Evolutionary conservation across 2,113 vertebrate species (phyloP).

Genomic region (Megalops atlanticus): DNA sequence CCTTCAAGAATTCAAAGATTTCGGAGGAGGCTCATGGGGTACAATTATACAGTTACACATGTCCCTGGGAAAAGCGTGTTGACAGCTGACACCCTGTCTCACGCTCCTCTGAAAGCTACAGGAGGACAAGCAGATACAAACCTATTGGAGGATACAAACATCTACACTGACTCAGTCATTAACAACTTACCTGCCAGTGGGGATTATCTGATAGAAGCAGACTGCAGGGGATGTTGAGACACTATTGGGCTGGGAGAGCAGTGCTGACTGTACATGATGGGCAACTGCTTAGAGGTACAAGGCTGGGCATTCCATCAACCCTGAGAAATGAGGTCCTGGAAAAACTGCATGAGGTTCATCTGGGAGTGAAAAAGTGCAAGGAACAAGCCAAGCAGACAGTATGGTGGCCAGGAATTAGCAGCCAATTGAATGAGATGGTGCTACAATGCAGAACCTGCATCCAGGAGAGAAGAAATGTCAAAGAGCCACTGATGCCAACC

Average conservation of each 20-base stretch:
- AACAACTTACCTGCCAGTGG: not conserved
- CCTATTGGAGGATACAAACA: too few species aligned
- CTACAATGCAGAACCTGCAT: too few species aligned
- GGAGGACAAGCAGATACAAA: too few species aligned
- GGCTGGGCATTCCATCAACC: too few species aligned
- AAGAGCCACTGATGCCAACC: slow-evolving; percentile 8
- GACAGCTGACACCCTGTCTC: slow-evolving; percentile 19
- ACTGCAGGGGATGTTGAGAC: not conserved
- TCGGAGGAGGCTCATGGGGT: slow-evolving; percentile 14
- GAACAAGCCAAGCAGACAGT: not conserved
- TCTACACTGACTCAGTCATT: not conserved
- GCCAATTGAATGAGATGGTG: too few species aligned
- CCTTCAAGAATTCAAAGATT: slow-evolving; percentile 19
- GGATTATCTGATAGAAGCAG: not conserved
- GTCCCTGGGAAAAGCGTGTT: not conserved
- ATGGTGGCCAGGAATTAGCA: slow-evolving; percentile 15
- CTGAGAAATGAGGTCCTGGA: not conserved
- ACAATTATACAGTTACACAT: slow-evolving; percentile 15
- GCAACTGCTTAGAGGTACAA: too few species aligned
- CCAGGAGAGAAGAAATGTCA: slow-evolving; percentile 5
- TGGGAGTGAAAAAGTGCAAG: slow-evolving; percentile 12
- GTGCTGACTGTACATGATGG: not conserved
- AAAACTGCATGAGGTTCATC: slow-evolving; percentile 5
- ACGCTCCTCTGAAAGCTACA: too few species aligned
- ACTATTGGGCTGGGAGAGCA: not conserved